phyloP scores from a whole-genome alignment of 2,113 vertebrate genomes.

The Sula dactylatra region DNA sequence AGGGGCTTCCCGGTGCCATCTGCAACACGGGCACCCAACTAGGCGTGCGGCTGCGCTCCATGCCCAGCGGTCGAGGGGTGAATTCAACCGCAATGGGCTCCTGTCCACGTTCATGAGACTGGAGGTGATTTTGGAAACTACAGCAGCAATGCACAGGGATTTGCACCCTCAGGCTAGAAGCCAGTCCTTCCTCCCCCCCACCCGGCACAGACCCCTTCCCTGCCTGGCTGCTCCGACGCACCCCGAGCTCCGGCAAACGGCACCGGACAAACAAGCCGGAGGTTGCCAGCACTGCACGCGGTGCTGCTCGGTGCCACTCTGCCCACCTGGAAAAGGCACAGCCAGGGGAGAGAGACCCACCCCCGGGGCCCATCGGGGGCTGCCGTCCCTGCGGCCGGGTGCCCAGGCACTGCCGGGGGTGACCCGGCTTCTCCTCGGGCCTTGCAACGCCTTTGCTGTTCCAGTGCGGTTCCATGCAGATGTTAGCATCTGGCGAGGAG shows the following conservation, averaged over 20 bases:
- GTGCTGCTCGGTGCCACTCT: not conserved
- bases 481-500: not conserved
- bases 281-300: not conserved
- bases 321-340: accelerated
- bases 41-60: accelerated
- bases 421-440: not conserved
- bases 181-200: not conserved
- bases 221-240: accelerated
- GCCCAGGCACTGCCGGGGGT: not conserved
- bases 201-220: not conserved
- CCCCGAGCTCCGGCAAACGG: not conserved
- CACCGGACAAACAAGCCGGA: not conserved
- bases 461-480: not conserved
- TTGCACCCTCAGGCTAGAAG: not conserved
- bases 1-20: not conserved
- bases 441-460: accelerated
- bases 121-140: not conserved
- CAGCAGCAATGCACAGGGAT: accelerated
- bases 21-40: accelerated
- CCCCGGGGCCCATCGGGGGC: accelerated
- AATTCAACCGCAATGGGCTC: not conserved
- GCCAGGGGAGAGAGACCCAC: not conserved
- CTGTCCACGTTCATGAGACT: accelerated
- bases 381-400: accelerated
- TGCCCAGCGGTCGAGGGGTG: accelerated